Percentiles rank a stretch among this genome's conserved stretches.
Conservation (phyloP, 2,797 vertebrate species). For the Harpagifer antarcticus region DNA sequence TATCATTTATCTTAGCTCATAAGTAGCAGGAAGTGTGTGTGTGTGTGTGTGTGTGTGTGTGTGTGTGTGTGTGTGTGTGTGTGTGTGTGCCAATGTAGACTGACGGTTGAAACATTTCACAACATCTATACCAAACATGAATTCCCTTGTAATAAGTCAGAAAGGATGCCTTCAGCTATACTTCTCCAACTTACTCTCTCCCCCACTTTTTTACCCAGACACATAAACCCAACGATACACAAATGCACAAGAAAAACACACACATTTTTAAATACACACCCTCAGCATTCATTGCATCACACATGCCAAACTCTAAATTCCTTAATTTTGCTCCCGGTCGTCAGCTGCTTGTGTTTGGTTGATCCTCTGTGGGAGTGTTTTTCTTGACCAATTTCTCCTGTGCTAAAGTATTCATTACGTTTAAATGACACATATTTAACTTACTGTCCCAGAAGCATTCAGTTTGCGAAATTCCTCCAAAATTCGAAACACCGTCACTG, state of each 20-base stretch:
- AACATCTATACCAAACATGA: conserved; percentile 38
- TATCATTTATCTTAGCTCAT: conserved; percentile 13
- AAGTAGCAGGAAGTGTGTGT: conserved; percentile 1
- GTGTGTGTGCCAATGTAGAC: conserved; percentile 3
- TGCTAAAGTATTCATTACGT: neutral
- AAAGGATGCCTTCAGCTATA: conserved; percentile 29
- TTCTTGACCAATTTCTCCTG: neutral
- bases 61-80: conserved; percentile 10
- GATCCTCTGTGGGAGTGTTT: neutral
- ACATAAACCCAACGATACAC: conserved; percentile 1
- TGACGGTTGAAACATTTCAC: conserved; percentile 18
- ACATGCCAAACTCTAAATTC: conserved; percentile 26
- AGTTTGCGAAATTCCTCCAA: neutral
- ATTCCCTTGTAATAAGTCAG: conserved; percentile 53
- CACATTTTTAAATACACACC: conserved; percentile 9
- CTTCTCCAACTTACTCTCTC: neutral
- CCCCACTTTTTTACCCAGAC: neutral
- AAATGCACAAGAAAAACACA: neutral
- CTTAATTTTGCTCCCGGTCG: neutral
- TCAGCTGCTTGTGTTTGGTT: neutral
- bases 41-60: conserved; percentile 26
- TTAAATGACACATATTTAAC: neutral
- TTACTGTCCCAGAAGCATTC: conserved; percentile 1
- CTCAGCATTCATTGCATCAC: neutral
- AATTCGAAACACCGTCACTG: neutral